Evolutionary conservation across 2,797 vertebrate genomes (phyloP).

Genomic region (Dipus sagitta): DNA sequence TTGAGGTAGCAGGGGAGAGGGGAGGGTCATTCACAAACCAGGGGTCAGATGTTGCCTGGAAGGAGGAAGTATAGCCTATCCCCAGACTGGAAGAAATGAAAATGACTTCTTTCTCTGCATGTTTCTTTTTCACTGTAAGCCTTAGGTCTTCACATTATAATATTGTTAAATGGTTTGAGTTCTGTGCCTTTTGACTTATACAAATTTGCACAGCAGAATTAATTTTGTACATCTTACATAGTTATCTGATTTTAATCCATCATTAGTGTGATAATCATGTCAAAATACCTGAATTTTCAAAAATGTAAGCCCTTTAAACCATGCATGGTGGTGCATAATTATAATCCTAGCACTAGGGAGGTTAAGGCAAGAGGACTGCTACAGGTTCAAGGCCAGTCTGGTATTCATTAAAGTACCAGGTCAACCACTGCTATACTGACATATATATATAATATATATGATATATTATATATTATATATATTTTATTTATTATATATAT

Average conservation of each 20-base stretch:
- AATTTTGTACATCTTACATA: constrained; percentile 24
- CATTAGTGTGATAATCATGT: neutral
- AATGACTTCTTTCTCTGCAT: neutral
- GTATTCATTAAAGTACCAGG: neutral
- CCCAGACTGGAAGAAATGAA: neutral
- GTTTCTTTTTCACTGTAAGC: neutral
- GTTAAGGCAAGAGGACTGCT: neutral
- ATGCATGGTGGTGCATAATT: too few relatives aligned
- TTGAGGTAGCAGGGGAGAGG: neutral
- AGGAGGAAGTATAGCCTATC: neutral
- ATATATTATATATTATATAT: too few relatives aligned
- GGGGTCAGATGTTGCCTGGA: neutral
- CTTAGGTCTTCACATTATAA: neutral
- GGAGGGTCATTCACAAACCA: neutral
- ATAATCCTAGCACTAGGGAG: neutral
- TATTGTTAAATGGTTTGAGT: constrained; percentile 7
- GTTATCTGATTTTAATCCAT: constrained; percentile 2
- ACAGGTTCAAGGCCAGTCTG: neutral
- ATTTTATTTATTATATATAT: too few relatives aligned
- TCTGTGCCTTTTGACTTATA: neutral
- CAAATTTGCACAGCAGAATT: constrained; percentile 33
- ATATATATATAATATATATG: too few relatives aligned
- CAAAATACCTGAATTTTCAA: neutral
- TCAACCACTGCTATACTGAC: neutral
- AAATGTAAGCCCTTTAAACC: neutral